Percentiles rank a stretch among this genome's conserved stretches.
Conservation (phyloP, 2,888 invertebrate genomes). For the Cryptus viduatorius region DNA sequence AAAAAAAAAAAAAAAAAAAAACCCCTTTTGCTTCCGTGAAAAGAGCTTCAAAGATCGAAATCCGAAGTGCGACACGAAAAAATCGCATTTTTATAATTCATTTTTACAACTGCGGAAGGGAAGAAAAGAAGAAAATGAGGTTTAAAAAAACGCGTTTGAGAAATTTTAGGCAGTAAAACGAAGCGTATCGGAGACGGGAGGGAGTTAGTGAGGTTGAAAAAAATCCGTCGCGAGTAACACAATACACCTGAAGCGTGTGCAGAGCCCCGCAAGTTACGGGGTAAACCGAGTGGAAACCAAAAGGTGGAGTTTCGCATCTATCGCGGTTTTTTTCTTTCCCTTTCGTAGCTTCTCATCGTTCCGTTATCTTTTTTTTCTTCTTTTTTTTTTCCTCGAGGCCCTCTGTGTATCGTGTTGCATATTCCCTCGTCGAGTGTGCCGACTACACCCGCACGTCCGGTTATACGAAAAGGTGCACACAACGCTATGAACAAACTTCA, state of each 20-base stretch:
- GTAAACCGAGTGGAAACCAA: constrained; percentile 80
- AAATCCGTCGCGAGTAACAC: constrained; percentile 79
- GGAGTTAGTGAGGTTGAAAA: constrained; percentile 67
- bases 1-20: background rate
- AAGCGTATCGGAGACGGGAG: background rate
- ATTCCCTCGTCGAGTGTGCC: constrained; percentile 51
- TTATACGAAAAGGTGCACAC: constrained; percentile 60
- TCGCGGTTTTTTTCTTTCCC: constrained; percentile 11
- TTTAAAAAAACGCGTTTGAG: background rate
- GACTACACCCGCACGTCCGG: background rate
- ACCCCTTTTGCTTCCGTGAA: background rate
- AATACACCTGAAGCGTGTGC: constrained; percentile 75
- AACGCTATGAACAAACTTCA: constrained; percentile 44
- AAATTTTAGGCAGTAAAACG: constrained; percentile 5
- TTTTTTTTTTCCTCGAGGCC: constrained; percentile 7
- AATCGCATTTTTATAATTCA: background rate
- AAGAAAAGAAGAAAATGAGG: constrained; percentile 14
- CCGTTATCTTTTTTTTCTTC: background rate
- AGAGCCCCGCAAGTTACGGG: constrained; percentile 76
- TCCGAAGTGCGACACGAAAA: background rate
- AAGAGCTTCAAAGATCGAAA: background rate
- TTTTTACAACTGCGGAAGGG: background rate
- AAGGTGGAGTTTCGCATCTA: constrained; percentile 25
- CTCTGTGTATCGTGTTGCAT: constrained; percentile 77
- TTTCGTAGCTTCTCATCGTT: constrained; percentile 18